Evolutionary conservation across 2,113 vertebrate species (phyloP), one percentile per base, ranked within the genome.

Genomic region (Panthera tigris): DNA sequence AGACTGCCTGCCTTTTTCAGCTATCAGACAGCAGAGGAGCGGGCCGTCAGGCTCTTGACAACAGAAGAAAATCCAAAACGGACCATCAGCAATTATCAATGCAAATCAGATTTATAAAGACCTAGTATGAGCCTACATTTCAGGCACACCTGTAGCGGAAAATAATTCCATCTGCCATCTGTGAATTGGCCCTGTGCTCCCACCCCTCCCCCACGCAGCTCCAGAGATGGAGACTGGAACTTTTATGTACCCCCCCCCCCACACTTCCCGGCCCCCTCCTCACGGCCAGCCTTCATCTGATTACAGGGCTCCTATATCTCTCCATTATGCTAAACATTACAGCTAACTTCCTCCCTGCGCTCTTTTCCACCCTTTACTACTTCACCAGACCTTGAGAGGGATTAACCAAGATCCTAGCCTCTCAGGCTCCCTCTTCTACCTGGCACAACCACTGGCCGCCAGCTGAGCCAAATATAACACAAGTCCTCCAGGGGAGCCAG

Each of bases 321-420:
- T 84, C 55, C 95, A 95, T 92, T 91, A 94, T 25, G 71, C 61
- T 89, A 80, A 95, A 93, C 68, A 65, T 50, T 27, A 63, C 71
- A 45, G 76, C n/a, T 79, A 65, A 68, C 83, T 96, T 94, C 95
- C 96, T 73, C 85, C 48, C 69, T 50, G 92, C 12, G 21, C 84
- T 45, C 74, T 55, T 29, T 74, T 65, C 94, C 29, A 89, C 25
- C 93, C 36, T 76, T 63, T 29, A 33, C 86, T 83, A 86, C 92
- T 94, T 89, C 63, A 76, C 48, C 92, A 96, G 94, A 96, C 86
- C 94, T 71, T n/a, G 94, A 84, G 87, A 83, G 80, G 97, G 87
- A 97, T 96, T 95, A 95, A 61, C 31, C 39, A 31, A 69, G 81
- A 97, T 86, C 76, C 15, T 41, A 73, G 95, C 13, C 76, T 93